Base-by-base conservation (phyloP, 2,797 vertebrate species). In the Chelon labrosus region DNA sequence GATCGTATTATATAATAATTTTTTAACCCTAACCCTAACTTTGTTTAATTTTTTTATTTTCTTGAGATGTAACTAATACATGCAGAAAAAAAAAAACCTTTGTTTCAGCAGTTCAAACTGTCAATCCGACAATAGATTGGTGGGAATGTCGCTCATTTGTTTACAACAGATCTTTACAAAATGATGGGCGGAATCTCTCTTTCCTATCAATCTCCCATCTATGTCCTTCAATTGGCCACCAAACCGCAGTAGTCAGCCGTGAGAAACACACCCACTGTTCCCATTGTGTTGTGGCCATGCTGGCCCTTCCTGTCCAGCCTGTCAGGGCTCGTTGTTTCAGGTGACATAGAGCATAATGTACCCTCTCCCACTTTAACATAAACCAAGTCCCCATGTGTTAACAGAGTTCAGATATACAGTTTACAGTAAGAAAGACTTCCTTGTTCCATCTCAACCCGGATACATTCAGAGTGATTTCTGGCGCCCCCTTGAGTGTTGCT, bases 221-320 rank as follows among this genome's bases (percentile, higher is more conserved):
- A 42, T 8, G 9, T 19, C 25, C 22, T 19, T 25, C 19, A 44
- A 22, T 60, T 49, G 52, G 53, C 1, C 59, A 39, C 17, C 11
- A 41, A 51, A 59, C 52, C 54, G 55, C 62, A 62, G 37, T 41
- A 44, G 56, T 54, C 44, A 55, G 56, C 2, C 46, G 49, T 42
- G 35, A 57, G 19, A 37, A 74, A 80, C 76, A 82, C 54, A 63
- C 63, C 54, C 60, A 64, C 46, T 59, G 46, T 47, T 73, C 35
- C 65, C 62, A 72, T 41, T 73, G 61, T 68, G 71, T 37, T 59
- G 22, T 22, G 37, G 31, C 53, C 59, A 27, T 62, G 44, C 41
- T 72, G 69, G 67, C 37, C 62, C 27, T 75, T 82, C 78, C 65
- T 71, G 80, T 75, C 60, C 50, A 61, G 78, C 67, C 47, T 62